Base-by-base conservation (phyloP, 2,888 invertebrate species). In the Adelphocoris suturalis region DNA sequence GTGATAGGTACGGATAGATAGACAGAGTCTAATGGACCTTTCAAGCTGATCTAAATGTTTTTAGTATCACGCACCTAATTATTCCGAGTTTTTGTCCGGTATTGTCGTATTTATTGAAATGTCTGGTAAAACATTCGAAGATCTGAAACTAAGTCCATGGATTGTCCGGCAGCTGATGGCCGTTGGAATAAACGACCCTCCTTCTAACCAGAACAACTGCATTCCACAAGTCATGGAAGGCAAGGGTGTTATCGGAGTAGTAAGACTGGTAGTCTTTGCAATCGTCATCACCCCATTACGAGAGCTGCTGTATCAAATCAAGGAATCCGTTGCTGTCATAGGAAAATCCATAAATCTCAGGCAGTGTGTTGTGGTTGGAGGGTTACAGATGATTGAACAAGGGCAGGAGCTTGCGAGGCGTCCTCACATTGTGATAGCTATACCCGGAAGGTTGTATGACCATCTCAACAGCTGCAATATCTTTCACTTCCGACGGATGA, bases 371-470 rank as follows among this genome's bases (percentile, higher is more conserved):
- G 96, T 99, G 23, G 97, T 99, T n/a, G 99, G 99, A 12, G 99
- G 88, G 46, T 23, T 98, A 92, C 98, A 98, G 93, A 98, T 98
- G 95, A 95, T 99, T 90, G 94, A 95, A 16, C 99, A 99, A 93
- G 97, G 97, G 0, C 94, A 96, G 92, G 97, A 98, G 92, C 94
- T 99, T 27, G 95, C 96, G 14, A 96, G 95, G 91, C 95, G 96
- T 88, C 99, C 99, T 0, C 99, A 99, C 93, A 96, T 99, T 92
- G 97, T 99, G 0, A 97, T 99, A 0, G 98, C 99, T 0, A 99
- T 99, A 93, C 99, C 99, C 0, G 99, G 99, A 0, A 93, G 99
- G 23, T 94, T 99, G 57, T 97, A 98, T 0, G 99, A 99, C 93
- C 98, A 99, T 93, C 95, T 99, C 13, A 96, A 97, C 87, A 97